A percentile compares a stretch with the other conserved stretches of the same genome.
These are phyloP conservation scores for Brassicogethes aeneus DNA, from an alignment of 2,888 invertebrate genomes.

Conservation along the genomic window DNA sequence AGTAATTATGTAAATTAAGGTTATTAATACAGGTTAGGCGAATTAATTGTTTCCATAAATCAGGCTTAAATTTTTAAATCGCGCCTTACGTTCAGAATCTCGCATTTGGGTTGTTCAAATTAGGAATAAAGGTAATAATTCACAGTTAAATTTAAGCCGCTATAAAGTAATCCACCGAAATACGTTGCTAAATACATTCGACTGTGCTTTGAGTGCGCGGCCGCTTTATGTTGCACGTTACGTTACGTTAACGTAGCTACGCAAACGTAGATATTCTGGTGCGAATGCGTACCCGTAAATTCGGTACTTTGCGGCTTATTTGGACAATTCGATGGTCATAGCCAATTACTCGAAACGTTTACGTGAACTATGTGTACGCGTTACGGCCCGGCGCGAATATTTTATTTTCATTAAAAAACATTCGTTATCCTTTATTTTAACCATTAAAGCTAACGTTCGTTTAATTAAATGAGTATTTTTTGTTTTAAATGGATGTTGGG, in stretches of 20 bases:
- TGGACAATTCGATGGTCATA: background rate
- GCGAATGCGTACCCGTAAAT: conserved; percentile 15
- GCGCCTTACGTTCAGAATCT: conserved; percentile 1
- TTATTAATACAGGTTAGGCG: background rate
- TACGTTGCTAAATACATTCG: conserved; percentile 21
- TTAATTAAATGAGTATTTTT: background rate
- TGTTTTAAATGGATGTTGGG: background rate
- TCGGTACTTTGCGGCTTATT: background rate
- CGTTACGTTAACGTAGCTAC: too few species aligned
- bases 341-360: conserved; percentile 2
- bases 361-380: background rate
- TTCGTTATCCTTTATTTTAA: background rate
- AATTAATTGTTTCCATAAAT: conserved; percentile 2
- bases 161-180: conserved; percentile 23
- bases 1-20: background rate
- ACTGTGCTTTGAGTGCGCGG: conserved; percentile 7
- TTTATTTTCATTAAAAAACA: background rate
- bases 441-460: background rate
- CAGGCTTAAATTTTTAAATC: conserved; percentile 5
- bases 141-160: conserved; percentile 23
- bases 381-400: background rate
- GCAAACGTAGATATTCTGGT: too few species aligned
- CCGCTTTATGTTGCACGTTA: too few species aligned
- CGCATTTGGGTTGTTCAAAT: conserved; percentile 15
- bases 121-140: conserved; percentile 22